Percentiles rank a stretch among this genome's conserved stretches.
Evolutionary conservation across 2,888 invertebrate genomes (phyloP).

Genomic region (Seladonia tumulorum): DNA sequence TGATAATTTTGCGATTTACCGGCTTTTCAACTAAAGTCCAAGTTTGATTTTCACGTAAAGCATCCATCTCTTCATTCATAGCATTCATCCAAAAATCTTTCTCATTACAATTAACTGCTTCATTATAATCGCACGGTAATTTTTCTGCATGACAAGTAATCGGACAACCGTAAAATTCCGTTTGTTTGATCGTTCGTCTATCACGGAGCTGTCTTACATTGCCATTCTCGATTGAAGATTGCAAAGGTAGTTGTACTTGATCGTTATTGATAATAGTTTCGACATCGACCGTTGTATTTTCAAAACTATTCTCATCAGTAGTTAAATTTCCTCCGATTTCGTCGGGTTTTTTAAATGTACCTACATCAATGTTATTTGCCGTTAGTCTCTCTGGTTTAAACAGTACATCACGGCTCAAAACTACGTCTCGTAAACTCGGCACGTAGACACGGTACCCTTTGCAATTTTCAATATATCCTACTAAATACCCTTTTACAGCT

Average conservation of each 20-base stretch:
- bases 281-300: too few relatives aligned
- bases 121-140: background rate
- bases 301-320: too few relatives aligned
- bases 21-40: too few relatives aligned
- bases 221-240: background rate
- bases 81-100: background rate
- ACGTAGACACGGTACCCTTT: too few relatives aligned
- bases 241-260: background rate
- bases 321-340: background rate
- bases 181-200: background rate
- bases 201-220: background rate
- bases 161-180: background rate
- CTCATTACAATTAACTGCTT: background rate
- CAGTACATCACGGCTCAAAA: too few relatives aligned
- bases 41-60: too few relatives aligned
- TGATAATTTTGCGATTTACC: too few relatives aligned
- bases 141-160: background rate
- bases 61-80: background rate
- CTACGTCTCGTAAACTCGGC: too few relatives aligned
- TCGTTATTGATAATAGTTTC: background rate
- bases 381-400: too few relatives aligned
- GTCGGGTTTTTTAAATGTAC: background rate
- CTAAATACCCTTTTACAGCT: too few relatives aligned
- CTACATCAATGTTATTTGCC: background rate
- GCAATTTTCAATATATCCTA: too few relatives aligned